Base-by-base conservation (phyloP, 2,888 invertebrate species). In the Hypsopygia costalis region DNA sequence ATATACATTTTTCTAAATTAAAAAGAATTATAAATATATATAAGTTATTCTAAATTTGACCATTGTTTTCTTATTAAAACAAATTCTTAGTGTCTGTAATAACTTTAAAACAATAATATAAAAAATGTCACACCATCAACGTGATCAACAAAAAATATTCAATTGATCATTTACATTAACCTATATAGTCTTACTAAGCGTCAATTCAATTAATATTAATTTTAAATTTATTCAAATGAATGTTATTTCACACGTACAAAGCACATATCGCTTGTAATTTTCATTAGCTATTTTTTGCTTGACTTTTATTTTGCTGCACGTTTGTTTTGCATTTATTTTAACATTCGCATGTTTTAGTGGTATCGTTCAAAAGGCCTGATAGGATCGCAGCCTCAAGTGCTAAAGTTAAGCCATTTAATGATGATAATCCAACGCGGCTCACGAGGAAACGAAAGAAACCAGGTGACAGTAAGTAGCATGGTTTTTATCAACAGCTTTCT, bases 331-430 rank as follows among this genome's bases (percentile, higher is more conserved):
- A 52, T 55, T 46, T 49, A 54, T 42, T 58, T 53, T 51, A 51
- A 58, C 46, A 42, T 51, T 34, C 47, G 73, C 66, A 69, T 81
- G 76, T 80, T 87, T 90, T 91, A 94, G 94, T 95, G 90, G 95
- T 95, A 83, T 95, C 95, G 64, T 96, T 95, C 92, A 95, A 95
- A 92, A 94, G 94, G 79, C 90, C 91, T 58, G 90, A 90, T 62
- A 82, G 70, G 64, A 74, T 79, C 42, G 68, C 71, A n/a, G 55
- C 16, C 4, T 3, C 70, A 41, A 74, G 68, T 50, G 63, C 60
- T 47, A 74, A 65, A 56, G 56, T 74, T 32, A 76, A 69, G 41
- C 69, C 75, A 10, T 71, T 69, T 45, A 68, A 52, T 49, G 75
- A 66, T 22, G 58, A 69, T 52, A 62, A 65, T 12, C 62, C 69